Base-by-base conservation (phyloP, 2,888 invertebrate genomes). In the Spodoptera picta region DNA sequence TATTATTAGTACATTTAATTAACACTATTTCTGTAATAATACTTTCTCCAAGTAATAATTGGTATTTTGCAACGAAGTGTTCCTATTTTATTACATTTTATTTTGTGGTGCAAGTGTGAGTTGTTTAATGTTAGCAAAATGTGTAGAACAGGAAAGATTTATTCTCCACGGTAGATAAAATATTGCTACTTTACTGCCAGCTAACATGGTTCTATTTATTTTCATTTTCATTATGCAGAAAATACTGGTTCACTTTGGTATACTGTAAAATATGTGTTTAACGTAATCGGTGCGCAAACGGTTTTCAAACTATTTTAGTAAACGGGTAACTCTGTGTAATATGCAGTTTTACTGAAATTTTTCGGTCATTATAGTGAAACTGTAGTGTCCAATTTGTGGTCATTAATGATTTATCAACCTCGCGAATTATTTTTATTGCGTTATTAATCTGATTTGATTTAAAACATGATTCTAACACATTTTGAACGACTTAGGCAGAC, bases 61-160 rank as follows among this genome's bases (percentile, higher is more conserved):
- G 41, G 56, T 59, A 47, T 68, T 62, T 65, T 64, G 65, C 58
- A 67, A 73, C 57, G 24, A 23, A 53, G 24, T 63, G 69, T 60
- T 50, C 68, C 60, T 67, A 65, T 70, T 79, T 58, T 65, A 60
- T 44, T n/a, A n/a, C n/a, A n/a, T n/a, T n/a, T n/a, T n/a, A n/a
- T n/a, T n/a, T 64, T 51, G 54, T 71, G 73, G 51, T 36, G 71
- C 69, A 76, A 71, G 58, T 56, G 63, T 62, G 65, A 54, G 48
- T 60, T 24, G 56, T 68, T 53, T 57, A 50, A 69, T 75, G 69
- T 68, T 66, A 58, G 69, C 66, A 73, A 79, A 68, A 70, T 46
- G 62, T 66, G 60, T 70, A 59, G 45, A 56, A 65, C 56, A 72
- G 65, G 48, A 60, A 42, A 68, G 12, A 65, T 58, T 52, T 60